These are phyloP conservation scores for Leptinotarsa haldemani DNA, from an alignment of 2,888 invertebrate genomes.

Conservation along the genomic window DNA sequence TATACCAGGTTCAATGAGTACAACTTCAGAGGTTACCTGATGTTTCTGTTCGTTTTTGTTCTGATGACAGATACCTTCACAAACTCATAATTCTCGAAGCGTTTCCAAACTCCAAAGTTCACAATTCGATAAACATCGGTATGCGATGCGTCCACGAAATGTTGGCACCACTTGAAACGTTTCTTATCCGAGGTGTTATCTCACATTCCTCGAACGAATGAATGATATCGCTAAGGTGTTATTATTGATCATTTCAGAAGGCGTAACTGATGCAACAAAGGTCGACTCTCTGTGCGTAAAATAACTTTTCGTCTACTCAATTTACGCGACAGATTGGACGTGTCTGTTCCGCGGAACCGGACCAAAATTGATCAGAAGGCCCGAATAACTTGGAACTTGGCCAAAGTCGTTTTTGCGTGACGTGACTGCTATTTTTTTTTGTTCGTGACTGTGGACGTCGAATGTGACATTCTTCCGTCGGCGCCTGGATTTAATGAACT, in stretches of 20 bases:
- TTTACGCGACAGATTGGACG: background rate
- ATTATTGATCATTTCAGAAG: constrained; percentile 4
- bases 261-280: background rate
- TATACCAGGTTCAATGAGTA: too few relatives aligned
- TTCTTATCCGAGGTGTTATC: background rate
- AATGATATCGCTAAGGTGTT: background rate
- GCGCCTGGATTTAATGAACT: background rate
- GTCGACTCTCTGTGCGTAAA: background rate
- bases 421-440: background rate
- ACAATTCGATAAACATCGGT: background rate
- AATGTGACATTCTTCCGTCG: constrained; percentile 19
- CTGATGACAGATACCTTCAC: too few relatives aligned
- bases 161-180: constrained; percentile 3
- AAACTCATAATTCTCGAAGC: too few relatives aligned
- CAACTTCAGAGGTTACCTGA: too few relatives aligned
- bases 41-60: too few relatives aligned
- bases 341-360: background rate
- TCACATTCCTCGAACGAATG: background rate
- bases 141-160: background rate
- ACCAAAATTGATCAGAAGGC: background rate
- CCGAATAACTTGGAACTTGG: constrained; percentile 3
- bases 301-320: constrained; percentile 1
- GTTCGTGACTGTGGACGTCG: constrained; percentile 2
- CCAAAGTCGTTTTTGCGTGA: constrained; percentile 2
- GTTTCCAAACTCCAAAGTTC: background rate